Evolutionary conservation across 2,113 vertebrate species (phyloP), one percentile per base, ranked within the genome.

Genomic region (Saccopteryx leptura): DNA sequence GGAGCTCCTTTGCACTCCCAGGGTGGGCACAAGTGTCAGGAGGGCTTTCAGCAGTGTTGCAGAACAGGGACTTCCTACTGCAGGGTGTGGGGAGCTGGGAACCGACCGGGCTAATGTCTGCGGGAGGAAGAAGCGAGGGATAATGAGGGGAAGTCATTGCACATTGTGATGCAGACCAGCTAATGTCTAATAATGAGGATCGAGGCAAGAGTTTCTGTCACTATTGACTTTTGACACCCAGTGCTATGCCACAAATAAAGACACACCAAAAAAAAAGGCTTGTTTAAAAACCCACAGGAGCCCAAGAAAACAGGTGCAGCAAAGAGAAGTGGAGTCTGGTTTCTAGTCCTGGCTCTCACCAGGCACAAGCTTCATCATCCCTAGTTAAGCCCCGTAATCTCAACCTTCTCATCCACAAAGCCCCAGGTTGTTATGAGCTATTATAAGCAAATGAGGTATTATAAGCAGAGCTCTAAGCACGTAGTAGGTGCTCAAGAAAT

Each of bases 281-380:
- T 74, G 28, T 56, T 89, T 52, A 13, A 89, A 91, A 71, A 17
- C 4, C 9, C 78, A 81, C 5, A 58, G 33, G 52, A 60, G 74
- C 50, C 69, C 76, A 83, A 82, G 52, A 2, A 54, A 54, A 50
- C 68, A 15, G 12, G 15, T 19, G 11, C 5, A 23, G 58, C 31
- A 4, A 79, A 92, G 21, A 18, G 46, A 23, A 23, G 24, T 1
- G 21, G 60, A 31, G 2, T 31, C 28, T 13, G 24, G 66, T 9
- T 48, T 91, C 66, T 8, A 5, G 7, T 69, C 33, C 28, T 14
- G 19, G 60, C 18, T 60, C 39, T 52, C 28, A 18, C 9, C 56
- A 24, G 2, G 24, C 56, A 50, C 0, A 0, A 83, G 46, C 18
- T 56, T 6, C 7, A 0, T 50, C 56, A 12, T 58, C 31, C 33